Conservation (phyloP, 1,140 invertebrate genomes). For the Sitophilus oryzae region DNA sequence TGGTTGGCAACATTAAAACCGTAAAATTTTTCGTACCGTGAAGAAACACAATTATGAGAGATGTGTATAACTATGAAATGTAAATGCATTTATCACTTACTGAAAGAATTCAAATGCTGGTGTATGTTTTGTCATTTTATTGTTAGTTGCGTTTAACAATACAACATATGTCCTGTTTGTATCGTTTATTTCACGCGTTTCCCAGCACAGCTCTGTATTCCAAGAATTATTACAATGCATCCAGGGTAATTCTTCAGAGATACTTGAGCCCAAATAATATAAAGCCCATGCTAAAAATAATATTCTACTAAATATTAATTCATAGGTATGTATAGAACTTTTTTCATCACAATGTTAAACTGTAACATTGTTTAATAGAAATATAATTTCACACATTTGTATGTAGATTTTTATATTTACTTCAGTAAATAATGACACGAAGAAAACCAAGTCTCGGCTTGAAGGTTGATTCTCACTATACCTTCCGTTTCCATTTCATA, state of each 20-base stretch:
- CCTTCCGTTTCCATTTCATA: no score
- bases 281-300: constrained; percentile 66
- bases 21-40: no score
- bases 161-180: constrained; percentile 4
- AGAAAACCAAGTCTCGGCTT: no score
- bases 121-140: constrained; percentile 49
- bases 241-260: constrained; percentile 70
- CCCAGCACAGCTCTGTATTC: constrained; percentile 72
- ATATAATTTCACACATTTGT: no score
- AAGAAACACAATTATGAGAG: no score
- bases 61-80: no score
- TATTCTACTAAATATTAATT: neutral
- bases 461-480: no score
- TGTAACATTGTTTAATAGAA: no score
- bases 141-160: constrained; percentile 25
- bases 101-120: constrained; percentile 62
- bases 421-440: no score
- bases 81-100: constrained; percentile 40
- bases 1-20: no score
- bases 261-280: constrained; percentile 71
- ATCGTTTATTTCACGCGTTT: constrained; percentile 38
- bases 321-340: neutral
- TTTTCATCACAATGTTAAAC: neutral
- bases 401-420: no score
- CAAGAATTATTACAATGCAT: constrained; percentile 75